Base-by-base conservation (phyloP, 2,797 vertebrate genomes). In the Cottoperca gobio region DNA sequence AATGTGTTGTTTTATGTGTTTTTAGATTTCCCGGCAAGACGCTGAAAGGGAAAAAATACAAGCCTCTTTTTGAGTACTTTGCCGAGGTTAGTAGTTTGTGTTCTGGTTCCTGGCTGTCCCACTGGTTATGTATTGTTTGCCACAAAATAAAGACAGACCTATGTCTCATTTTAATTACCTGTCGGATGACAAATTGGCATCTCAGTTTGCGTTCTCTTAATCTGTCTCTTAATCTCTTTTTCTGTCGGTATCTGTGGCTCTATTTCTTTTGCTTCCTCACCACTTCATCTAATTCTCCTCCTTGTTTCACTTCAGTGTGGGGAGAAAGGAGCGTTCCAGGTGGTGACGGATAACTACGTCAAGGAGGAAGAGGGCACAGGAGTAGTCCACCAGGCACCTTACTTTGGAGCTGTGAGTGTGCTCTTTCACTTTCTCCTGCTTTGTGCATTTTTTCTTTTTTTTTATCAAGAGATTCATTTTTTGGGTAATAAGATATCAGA, bases 341-440 rank as follows among this genome's bases (percentile, higher is more conserved):
- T 99, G 59, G 86, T 99, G 57, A 84, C 89, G 1, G 98, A 99
- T 91, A 95, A 92, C 87, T 99, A 99, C 0, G 98, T 99, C 81
- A 97, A 94, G 76, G 97, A 98, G 84, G 98, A 99, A 74, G 98
- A 99, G 73, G 98, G 98, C 68, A 99, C 98, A 0, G 98, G 98
- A 21, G 95, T 99, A 24, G 98, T 99, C 63, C 98, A 99, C 87
- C 98, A 99, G 92, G 97, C 98, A n/a, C 98, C 98, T 0, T 99
- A 99, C 90, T 99, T 99, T 80, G 98, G 98, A 89, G 97, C 97
- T 90, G 98, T 99, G 90, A 97, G 98, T 97, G 24, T 66, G 23
- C 2, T n/a, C 3, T 46, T 73, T 37, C 3, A 43, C 2, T 26
- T 33, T 42, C 17, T 16, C 0, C 23, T 1, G 1, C 2, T 43